These are phyloP conservation scores for Uloborus diversus DNA, from an alignment of 1,140 invertebrate species.

Conservation along the genomic window DNA sequence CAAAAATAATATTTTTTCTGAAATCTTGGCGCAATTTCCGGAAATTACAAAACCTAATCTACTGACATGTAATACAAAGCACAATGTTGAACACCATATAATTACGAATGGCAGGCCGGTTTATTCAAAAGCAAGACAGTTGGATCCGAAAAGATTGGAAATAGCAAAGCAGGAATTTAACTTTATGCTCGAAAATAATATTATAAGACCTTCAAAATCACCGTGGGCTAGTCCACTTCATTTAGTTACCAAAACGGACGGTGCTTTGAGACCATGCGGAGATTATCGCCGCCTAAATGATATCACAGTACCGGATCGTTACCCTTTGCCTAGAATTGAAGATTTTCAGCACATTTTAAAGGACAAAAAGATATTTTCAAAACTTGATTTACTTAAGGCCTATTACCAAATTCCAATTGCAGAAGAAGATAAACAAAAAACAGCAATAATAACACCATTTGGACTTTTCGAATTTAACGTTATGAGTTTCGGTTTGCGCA, in stretches of 20 bases:
- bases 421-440: constrained; percentile 59
- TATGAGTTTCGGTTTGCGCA: constrained; percentile 61
- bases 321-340: constrained; percentile 58
- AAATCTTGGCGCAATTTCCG: neutral
- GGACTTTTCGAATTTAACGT: constrained; percentile 61
- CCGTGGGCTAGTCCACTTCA: constrained; percentile 46
- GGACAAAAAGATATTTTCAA: constrained; percentile 56
- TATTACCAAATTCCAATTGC: constrained; percentile 61
- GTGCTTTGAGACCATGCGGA: constrained; percentile 52
- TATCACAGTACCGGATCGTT: constrained; percentile 56
- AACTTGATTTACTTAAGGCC: constrained; percentile 59
- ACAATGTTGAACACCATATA: neutral
- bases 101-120: neutral
- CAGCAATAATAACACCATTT: constrained; percentile 58
- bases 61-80: neutral
- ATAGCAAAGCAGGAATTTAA: constrained; percentile 27
- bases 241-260: constrained; percentile 55
- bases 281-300: constrained; percentile 59
- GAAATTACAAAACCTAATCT: neutral
- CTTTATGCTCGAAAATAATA: constrained; percentile 3
- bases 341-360: constrained; percentile 49
- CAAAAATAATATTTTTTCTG: neutral
- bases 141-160: neutral
- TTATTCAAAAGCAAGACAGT: constrained; percentile 1
- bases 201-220: neutral